phyloP scores from a whole-genome alignment of 2,797 vertebrate species.

The Paguma larvata region DNA sequence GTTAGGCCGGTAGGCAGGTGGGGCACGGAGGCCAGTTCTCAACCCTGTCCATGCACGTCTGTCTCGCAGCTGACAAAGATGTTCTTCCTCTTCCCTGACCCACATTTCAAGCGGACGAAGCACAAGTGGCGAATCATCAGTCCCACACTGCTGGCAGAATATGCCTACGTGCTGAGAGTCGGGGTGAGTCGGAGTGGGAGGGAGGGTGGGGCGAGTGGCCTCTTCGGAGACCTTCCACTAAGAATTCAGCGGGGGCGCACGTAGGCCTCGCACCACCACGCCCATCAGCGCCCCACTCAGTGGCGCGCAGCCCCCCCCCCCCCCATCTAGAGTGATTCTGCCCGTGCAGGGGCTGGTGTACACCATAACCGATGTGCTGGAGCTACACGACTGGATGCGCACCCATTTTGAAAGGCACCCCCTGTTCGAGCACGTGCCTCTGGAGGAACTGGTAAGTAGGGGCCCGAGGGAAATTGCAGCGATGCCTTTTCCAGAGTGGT shows the following conservation, averaged over 20 bases:
- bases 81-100: constrained; percentile 98
- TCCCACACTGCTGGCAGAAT: constrained; percentile 94
- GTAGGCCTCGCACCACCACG: not conserved
- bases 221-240: not conserved
- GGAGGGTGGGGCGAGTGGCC: not conserved
- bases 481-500: not conserved
- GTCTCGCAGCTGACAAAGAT: constrained; percentile 94
- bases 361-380: constrained; percentile 95
- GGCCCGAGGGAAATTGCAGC: not conserved
- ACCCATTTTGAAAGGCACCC: constrained; percentile 95
- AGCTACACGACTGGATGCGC: constrained; percentile 95
- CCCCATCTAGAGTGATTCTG: not conserved
- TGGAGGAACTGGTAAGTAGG: constrained; percentile 92
- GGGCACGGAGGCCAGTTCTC: not conserved
- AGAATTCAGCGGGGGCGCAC: not conserved
- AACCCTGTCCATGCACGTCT: not conserved
- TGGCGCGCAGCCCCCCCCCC: not conserved
- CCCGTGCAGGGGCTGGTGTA: constrained; percentile 94
- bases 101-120: constrained; percentile 97
- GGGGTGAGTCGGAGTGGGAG: constrained; percentile 88
- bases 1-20: not conserved
- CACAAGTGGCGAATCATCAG: constrained; percentile 98
- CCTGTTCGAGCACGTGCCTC: constrained; percentile 91
- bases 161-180: constrained; percentile 93
- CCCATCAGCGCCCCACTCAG: not conserved